Base-by-base conservation (phyloP, 30 jellyfish, hydroid and myxozoan genomes). In the Hydra vulgaris region DNA sequence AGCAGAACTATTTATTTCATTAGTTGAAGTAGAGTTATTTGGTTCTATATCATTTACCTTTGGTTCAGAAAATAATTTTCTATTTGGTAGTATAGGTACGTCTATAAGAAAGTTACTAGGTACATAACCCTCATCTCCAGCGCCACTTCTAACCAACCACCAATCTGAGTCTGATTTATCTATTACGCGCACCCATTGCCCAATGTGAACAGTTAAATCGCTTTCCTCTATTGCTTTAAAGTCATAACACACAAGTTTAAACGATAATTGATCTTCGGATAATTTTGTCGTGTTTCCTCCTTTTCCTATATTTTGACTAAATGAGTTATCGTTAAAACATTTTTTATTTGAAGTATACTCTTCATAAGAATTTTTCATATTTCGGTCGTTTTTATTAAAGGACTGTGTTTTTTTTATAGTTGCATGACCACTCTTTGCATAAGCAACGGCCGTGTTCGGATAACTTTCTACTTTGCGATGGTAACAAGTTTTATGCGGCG, bases 141-240 rank as follows among this genome's bases (percentile, higher is more conserved):
- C 16, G 7, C 8, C 5, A n/a, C 15, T 68, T 23, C 75, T 7
- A 68, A 68, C 27, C 75, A 20, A 15, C 75, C 75, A 68, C 75
- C 75, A 68, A 8, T 68, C 27, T 3, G 75, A n/a, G 15, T 68
- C 75, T 68, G 75, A 68, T 23, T n/a, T 68, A 3, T 68, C 75
- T n/a, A 68, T 68, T 68, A 68, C 75, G 8, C 27, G 75, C 8
- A 68, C 75, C 27, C 75, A n/a, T 68, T 68, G 75, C 27, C 75
- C 75, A 8, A 68, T n/a, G 27, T 23, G 25, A 68, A 68, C 75
- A 23, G 15, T 68, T 8, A 68, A 20, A 23, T 68, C 75, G 16
- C 26, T 68, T 68, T 20, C 8, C 16, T 68, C 26, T 20, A 68
- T 23, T 3, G 75, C 75, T 20, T n/a, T 68, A 15, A 68, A 68